A percentile compares a stretch with the other conserved stretches of the same genome.
Evolutionary conservation across 2,797 vertebrate genomes (phyloP).

Genomic region (Pterois miles): DNA sequence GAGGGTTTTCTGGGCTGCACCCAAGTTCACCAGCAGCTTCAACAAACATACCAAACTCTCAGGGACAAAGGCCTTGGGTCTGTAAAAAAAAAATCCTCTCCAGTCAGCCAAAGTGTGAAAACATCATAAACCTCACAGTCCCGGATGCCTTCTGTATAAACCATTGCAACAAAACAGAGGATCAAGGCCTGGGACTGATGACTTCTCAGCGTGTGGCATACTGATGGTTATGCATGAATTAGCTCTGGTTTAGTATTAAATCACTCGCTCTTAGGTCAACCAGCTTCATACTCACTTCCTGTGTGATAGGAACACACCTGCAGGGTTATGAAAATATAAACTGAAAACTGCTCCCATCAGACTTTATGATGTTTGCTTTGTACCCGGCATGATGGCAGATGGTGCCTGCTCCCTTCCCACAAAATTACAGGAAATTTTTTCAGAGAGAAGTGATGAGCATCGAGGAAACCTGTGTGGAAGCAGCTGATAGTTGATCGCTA

Average conservation of each 20-base stretch:
- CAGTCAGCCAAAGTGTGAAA: background rate
- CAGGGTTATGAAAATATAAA: background rate
- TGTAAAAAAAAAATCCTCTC: rapidly evolving
- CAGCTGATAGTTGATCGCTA: background rate
- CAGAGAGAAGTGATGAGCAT: background rate
- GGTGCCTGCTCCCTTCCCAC: constrained; percentile 15
- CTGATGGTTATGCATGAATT: background rate
- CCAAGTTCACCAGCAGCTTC: background rate
- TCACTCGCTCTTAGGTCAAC: background rate
- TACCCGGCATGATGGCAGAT: constrained; percentile 6
- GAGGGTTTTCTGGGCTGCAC: background rate
- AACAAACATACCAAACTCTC: background rate
- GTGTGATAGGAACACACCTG: constrained; percentile 1
- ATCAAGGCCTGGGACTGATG: background rate
- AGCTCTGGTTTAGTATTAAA: constrained; percentile 12
- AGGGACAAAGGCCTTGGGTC: background rate
- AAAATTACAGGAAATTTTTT: constrained; percentile 34
- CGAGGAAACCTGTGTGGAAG: background rate
- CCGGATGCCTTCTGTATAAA: background rate
- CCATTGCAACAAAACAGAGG: background rate
- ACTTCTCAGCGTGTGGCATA: background rate
- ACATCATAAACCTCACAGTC: background rate
- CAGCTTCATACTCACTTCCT: background rate
- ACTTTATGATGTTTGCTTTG: constrained; percentile 44
- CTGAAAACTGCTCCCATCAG: constrained; percentile 17